phyloP scores from a whole-genome alignment of 1,140 invertebrate genomes.

The Hycleus cichorii region DNA sequence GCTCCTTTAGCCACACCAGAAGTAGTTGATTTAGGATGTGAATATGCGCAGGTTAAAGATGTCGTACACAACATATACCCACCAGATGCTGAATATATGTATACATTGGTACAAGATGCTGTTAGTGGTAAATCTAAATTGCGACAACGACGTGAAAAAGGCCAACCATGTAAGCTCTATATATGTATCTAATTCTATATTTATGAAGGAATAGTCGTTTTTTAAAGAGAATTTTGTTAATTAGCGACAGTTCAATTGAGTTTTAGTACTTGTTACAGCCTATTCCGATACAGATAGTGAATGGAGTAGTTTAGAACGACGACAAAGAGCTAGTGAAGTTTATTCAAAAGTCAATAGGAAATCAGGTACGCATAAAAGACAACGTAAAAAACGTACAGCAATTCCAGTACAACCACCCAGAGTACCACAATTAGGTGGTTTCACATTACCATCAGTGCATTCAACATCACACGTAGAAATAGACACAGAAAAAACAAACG shows the following conservation, averaged over 20 bases:
- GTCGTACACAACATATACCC: slow-evolving; percentile 54
- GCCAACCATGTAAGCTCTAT: slow-evolving; percentile 50
- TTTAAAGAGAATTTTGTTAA: not conserved
- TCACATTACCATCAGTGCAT: slow-evolving; percentile 47
- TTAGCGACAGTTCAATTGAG: slow-evolving; percentile 39
- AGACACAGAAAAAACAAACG: slow-evolving; percentile 39
- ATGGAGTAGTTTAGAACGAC: slow-evolving; percentile 69
- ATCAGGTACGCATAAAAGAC: slow-evolving; percentile 68
- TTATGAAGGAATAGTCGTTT: no score
- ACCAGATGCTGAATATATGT: slow-evolving; percentile 48
- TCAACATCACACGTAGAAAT: slow-evolving; percentile 40
- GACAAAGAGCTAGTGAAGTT: slow-evolving; percentile 56
- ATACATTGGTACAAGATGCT: slow-evolving; percentile 57
- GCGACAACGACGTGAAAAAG: slow-evolving; percentile 55
- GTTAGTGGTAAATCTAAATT: slow-evolving; percentile 53
- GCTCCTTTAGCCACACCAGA: slow-evolving; percentile 77
- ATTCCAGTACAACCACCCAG: slow-evolving; percentile 80
- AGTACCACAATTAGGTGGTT: slow-evolving; percentile 60
- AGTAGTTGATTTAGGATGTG: slow-evolving; percentile 63
- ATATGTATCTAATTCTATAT: no score
- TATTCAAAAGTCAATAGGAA: slow-evolving; percentile 61
- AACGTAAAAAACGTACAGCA: slow-evolving; percentile 65
- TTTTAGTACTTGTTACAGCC: slow-evolving; percentile 25
- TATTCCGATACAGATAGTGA: slow-evolving; percentile 85
- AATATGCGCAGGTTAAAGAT: slow-evolving; percentile 61